Base-by-base conservation (phyloP, 2,888 invertebrate genomes). In the Cephus sareptanus region DNA sequence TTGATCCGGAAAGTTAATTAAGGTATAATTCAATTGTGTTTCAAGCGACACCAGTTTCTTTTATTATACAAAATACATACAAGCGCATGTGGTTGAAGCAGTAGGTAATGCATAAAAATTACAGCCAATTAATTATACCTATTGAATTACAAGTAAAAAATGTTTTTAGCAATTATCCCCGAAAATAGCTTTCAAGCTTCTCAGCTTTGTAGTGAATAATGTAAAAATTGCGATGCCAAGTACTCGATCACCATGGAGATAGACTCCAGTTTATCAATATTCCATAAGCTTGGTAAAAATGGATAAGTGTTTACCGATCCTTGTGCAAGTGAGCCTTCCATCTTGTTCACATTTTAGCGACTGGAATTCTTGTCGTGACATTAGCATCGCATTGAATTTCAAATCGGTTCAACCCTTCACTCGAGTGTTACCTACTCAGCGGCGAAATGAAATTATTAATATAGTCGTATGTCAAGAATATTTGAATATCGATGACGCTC, bases 321-420 rank as follows among this genome's bases (percentile, higher is more conserved):
- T 76, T 74, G 34, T 4, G 23, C 33, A 74, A 56, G 40, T 56
- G 37, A 34, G 13, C 74, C 74, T 82, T 86, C 86, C 83, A 87
- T 88, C 87, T 86, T 85, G 85, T 88, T 87, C 84, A 82, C 83
- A 84, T 87, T 84, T 84, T 85, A 85, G 82, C 87, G 76, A 70
- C 76, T 74, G 80, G 79, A 80, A 76, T 83, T 83, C 80, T 83
- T 83, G 82, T 82, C 78, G 80, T 79, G 76, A 71, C 81, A 90
- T 91, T 90, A 90, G 90, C 90, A 90, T 90, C 85, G 86, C 85
- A 90, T 90, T 91, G 90, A 90, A 90, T 90, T 90, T 90, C 88
- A 90, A 90, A 90, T 88, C 81, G 83, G 85, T 82, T 35, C 82
- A 81, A 82, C 82, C 81, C 85, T 86, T 84, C 81, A 77, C 82